Percentiles rank a stretch among this genome's conserved stretches.
Evolutionary conservation across 2,888 invertebrate species (phyloP).

Genomic region (Neocrepidodera transversa): DNA sequence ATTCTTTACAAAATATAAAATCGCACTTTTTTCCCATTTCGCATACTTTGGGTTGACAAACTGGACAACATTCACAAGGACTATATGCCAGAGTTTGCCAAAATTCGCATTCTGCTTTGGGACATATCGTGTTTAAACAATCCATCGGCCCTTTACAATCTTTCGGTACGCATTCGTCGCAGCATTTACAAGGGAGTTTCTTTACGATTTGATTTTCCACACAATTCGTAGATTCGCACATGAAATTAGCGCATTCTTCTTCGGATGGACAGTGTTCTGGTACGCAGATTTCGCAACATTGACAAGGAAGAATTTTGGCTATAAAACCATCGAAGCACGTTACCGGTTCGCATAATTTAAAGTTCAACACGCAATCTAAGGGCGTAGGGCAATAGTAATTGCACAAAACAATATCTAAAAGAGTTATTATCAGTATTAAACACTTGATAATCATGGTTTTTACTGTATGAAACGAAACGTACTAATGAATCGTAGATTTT

Average conservation of each 20-base stretch:
- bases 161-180: not conserved
- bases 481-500: too few species aligned
- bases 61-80: conserved; percentile 6
- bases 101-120: not conserved
- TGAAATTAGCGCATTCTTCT: not conserved
- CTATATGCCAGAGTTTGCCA: not conserved
- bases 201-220: not conserved
- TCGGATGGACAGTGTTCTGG: not conserved
- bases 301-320: not conserved
- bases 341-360: not conserved
- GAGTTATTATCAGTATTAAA: too few species aligned
- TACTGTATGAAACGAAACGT: too few species aligned
- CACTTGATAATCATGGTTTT: too few species aligned
- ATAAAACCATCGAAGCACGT: not conserved
- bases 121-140: not conserved
- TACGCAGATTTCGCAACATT: conserved; percentile 1
- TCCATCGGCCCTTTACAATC: conserved; percentile 1
- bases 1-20: too few species aligned
- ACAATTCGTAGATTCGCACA: not conserved
- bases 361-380: too few species aligned
- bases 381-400: too few species aligned
- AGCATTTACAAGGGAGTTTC: not conserved
- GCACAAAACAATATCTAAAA: too few species aligned
- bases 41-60: not conserved
- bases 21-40: not conserved